A percentile compares a stretch with the other conserved stretches of the same genome.
Conservation (phyloP, 2,888 invertebrate genomes). For the Perizoma flavofasciatum region DNA sequence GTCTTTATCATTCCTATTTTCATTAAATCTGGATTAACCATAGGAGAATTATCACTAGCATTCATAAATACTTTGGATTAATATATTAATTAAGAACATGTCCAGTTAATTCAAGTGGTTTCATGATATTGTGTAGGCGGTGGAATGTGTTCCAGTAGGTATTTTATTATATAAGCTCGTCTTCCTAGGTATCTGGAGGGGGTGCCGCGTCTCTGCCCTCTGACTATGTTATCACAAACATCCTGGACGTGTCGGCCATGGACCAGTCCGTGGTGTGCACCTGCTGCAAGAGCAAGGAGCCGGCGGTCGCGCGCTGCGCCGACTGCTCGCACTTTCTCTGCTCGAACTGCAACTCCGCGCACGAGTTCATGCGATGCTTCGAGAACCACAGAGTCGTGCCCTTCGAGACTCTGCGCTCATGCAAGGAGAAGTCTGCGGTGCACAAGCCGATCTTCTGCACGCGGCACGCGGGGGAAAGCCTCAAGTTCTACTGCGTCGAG, state of each 20-base stretch:
- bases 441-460: constrained; percentile 95
- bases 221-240: constrained; percentile 94
- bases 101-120: too few species aligned
- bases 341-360: constrained; percentile 96
- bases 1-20: too few species aligned
- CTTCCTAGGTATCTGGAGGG: constrained; percentile 86
- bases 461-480: constrained; percentile 91
- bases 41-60: too few species aligned
- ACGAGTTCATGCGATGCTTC: constrained; percentile 98
- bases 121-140: neutral
- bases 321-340: constrained; percentile 98
- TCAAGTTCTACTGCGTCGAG: constrained; percentile 94
- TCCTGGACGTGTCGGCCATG: constrained; percentile 91
- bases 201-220: constrained; percentile 92
- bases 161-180: constrained; percentile 4
- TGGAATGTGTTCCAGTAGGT: too few species aligned
- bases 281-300: constrained; percentile 97
- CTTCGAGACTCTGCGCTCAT: constrained; percentile 92
- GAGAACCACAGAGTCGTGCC: constrained; percentile 96
- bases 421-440: constrained; percentile 91
- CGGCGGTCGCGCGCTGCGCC: constrained; percentile 96
- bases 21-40: too few species aligned
- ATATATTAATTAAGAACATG: too few species aligned
- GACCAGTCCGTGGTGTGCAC: constrained; percentile 92
- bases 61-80: too few species aligned